Evolutionary conservation across 2,113 vertebrate genomes (phyloP).

Genomic region (Chunga burmeisteri): DNA sequence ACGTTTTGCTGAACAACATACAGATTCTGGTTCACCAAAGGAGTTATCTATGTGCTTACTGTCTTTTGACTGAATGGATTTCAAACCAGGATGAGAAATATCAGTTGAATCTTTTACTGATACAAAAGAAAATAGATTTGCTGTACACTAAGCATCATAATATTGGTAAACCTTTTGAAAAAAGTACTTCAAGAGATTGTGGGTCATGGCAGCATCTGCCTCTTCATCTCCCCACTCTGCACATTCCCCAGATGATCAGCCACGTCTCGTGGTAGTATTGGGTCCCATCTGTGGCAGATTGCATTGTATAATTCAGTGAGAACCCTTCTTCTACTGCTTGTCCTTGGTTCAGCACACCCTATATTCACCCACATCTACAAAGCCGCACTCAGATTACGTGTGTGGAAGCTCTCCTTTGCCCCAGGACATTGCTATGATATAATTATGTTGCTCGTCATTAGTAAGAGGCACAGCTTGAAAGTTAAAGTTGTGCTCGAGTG

Average conservation of each 20-base stretch:
- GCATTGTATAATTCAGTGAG: not conserved
- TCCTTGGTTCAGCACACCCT: not conserved
- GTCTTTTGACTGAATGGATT: not conserved
- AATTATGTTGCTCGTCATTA: not conserved
- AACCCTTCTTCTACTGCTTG: not conserved
- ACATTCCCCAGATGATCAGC: not conserved
- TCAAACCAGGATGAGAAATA: not conserved
- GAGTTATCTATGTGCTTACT: not conserved
- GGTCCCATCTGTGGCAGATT: not conserved
- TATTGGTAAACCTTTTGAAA: not conserved
- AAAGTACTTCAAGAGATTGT: not conserved
- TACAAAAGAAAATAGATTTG: not conserved
- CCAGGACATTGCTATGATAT: not conserved
- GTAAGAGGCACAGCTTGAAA: not conserved
- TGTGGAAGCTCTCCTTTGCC: not conserved
- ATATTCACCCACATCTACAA: not conserved
- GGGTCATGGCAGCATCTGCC: not conserved
- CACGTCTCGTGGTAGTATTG: not conserved
- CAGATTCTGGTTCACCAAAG: not conserved
- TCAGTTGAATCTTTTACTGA: not conserved
- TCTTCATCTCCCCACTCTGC: not conserved
- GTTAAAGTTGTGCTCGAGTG: not conserved
- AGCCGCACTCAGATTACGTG: rapidly evolving
- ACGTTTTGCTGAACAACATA: not conserved
- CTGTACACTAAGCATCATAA: not conserved